These are phyloP conservation scores for Smittia aterrima DNA, from an alignment of 2,888 invertebrate genomes.

Conservation along the genomic window DNA sequence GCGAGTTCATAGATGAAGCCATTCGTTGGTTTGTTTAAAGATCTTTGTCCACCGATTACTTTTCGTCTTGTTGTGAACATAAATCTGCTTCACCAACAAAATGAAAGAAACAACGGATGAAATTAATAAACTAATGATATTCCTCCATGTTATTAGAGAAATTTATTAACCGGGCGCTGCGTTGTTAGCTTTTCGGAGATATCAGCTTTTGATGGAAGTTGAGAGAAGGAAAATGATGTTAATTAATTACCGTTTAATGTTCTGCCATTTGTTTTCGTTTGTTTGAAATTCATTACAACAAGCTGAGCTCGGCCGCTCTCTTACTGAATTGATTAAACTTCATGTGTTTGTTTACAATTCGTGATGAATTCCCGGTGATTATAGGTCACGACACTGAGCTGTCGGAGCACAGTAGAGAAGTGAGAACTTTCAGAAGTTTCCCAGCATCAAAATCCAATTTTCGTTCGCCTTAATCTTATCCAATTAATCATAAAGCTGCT, in stretches of 20 bases:
- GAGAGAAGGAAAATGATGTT: conserved; percentile 24
- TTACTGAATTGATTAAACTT: neutral
- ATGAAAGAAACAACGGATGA: neutral
- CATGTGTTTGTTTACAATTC: conserved; percentile 13
- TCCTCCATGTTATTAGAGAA: neutral
- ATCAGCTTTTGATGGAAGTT: conserved; percentile 31
- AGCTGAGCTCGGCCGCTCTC: conserved; percentile 21
- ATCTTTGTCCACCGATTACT: no score
- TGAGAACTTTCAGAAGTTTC: conserved; percentile 17
- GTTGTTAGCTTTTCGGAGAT: neutral
- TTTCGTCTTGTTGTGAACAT: neutral
- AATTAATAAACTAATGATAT: conserved; percentile 35
- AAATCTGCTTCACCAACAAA: neutral
- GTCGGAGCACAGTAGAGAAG: neutral
- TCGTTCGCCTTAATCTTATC: conserved; percentile 14
- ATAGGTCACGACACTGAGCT: conserved; percentile 6
- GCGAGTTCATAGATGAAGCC: no score
- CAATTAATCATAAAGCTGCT: conserved; percentile 4
- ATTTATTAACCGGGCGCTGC: neutral
- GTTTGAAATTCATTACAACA: conserved; percentile 18
- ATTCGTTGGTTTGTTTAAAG: no score
- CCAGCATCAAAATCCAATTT: conserved; percentile 13
- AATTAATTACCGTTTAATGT: conserved; percentile 40
- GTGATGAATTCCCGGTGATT: neutral
- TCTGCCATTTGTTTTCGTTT: conserved; percentile 35